Evolutionary conservation across 2,888 invertebrate genomes (phyloP).

Genomic region (Caenorhabditis panamensis): DNA sequence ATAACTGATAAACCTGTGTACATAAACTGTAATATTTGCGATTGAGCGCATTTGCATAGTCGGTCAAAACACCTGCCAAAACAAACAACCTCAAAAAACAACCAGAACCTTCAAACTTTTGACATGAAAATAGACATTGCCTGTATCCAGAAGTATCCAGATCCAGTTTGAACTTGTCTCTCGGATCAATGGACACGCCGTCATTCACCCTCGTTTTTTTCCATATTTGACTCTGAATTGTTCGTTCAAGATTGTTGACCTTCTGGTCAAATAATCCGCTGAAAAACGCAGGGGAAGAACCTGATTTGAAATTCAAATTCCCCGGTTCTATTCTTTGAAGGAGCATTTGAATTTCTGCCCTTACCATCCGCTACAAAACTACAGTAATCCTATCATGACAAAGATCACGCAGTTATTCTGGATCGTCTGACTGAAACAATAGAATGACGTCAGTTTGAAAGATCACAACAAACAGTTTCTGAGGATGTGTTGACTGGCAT

Average conservation of each 20-base stretch:
- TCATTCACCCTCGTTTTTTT: too few species aligned
- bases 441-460: too few species aligned
- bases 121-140: constrained; percentile 11
- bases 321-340: constrained; percentile 32
- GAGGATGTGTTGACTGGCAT: neutral
- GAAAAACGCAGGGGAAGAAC: neutral
- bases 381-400: neutral
- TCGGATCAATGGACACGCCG: constrained; percentile 34
- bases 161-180: constrained; percentile 23
- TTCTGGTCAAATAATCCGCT: constrained; percentile 32
- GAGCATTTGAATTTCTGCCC: constrained; percentile 17
- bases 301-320: constrained; percentile 47
- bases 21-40: neutral
- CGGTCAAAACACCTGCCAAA: neutral
- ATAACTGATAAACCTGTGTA: neutral
- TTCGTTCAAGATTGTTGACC: constrained; percentile 53
- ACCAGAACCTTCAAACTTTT: neutral
- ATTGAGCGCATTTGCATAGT: constrained; percentile 3
- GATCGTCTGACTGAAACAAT: too few species aligned
- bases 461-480: too few species aligned
- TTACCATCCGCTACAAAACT: neutral
- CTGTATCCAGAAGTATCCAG: neutral
- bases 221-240: neutral
- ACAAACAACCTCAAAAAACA: neutral
- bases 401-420: constrained; percentile 22